Evolutionary conservation across 2,797 vertebrate species (phyloP), one percentile per base, ranked within the genome.

Genomic region (Malurus splendens): DNA sequence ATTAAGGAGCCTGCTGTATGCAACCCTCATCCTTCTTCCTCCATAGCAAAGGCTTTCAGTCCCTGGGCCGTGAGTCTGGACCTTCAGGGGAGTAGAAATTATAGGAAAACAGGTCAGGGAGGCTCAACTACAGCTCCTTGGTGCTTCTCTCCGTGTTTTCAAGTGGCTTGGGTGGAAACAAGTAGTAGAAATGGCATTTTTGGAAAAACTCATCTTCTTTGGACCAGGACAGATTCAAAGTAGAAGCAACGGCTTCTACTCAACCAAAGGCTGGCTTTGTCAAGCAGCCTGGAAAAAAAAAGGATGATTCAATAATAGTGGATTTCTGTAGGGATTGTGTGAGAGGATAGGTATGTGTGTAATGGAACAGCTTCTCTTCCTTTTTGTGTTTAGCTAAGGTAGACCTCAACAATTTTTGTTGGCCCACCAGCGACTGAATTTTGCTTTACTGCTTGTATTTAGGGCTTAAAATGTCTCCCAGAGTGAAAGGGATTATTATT

Each of bases 1-100:
- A 79, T 74, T 70, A 48, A 75, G 90, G 87, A 95, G 95, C 89
- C 92, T 86, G 77, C 74, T 93, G 94, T 93, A 93, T 95, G 94
- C 94, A 95, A 92, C 54, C 90, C 61, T 76, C 54, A 57, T 89
- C 85, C 90, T 95, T 94, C 90, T 59, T 95, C 92, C 90, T 88
- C 67, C 81, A 1, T 93, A 95, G 89, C 89, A 93, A 95, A 94
- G 80, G 80, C 64, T 87, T 90, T 84, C 80, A 82, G 1, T 60
- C 77, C 66, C 61, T 56, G 56, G 74, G 42, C 82, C 52, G 2
- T 50, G 73, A 92, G 50, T 86, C 71, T 47, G 7, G 70, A 33
- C 64, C 45, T 86, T 42, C 42, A 57, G 18, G 67, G 47, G 28
- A 54, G 59, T 30, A 45, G 59, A 5, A 24, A 1, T 38, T 32